Percentiles rank a stretch among this genome's conserved stretches.
Evolutionary conservation across 2,888 invertebrate genomes (phyloP).

Genomic region (Leptinotarsa juncta): DNA sequence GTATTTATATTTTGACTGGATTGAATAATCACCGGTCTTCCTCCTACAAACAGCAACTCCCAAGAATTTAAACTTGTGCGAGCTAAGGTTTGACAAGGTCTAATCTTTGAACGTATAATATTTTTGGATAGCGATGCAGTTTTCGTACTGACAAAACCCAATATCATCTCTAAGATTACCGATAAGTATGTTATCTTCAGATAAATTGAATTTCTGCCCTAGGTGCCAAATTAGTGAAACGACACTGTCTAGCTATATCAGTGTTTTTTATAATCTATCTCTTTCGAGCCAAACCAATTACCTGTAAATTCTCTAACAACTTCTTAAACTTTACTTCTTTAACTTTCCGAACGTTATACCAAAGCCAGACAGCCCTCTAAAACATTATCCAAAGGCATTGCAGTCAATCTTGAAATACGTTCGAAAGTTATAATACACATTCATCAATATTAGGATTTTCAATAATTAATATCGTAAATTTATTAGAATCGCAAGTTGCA

Average conservation of each 20-base stretch:
- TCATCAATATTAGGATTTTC: conserved; percentile 14
- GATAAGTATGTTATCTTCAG: no score
- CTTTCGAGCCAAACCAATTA: neutral
- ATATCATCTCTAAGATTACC: no score
- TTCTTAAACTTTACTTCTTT: neutral
- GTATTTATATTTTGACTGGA: no score
- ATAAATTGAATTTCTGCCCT: no score
- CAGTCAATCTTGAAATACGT: neutral
- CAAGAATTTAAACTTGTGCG: no score
- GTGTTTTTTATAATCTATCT: neutral
- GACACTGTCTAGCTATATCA: neutral
- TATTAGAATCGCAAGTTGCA: neutral
- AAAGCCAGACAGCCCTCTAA: neutral
- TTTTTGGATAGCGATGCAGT: no score
- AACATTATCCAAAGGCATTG: neutral
- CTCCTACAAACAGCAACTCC: no score
- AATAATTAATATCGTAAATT: neutral
- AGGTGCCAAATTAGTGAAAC: neutral
- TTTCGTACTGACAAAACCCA: no score
- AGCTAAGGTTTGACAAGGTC: no score
- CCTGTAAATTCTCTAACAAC: neutral
- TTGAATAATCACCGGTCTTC: no score
- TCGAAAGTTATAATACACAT: conserved; percentile 8
- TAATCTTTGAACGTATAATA: no score
- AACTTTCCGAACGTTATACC: neutral